Percentiles rank a stretch among this genome's conserved stretches.
Evolutionary conservation across 2,113 vertebrate species (phyloP).

Genomic region (Setophaga petechia): DNA sequence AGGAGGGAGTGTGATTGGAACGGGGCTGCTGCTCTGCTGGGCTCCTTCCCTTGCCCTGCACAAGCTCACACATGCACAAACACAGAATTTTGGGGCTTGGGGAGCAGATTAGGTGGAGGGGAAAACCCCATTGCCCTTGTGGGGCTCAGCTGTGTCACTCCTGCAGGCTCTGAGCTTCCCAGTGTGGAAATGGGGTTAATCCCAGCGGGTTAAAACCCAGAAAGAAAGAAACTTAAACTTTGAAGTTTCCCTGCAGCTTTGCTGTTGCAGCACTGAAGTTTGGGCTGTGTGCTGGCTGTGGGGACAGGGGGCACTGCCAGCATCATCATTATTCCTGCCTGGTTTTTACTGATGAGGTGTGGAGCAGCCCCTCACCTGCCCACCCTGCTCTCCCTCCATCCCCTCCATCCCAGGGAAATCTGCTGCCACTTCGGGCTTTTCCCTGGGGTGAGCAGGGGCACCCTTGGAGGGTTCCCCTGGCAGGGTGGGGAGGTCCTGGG

Average conservation of each 20-base stretch:
- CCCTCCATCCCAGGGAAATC: neutral
- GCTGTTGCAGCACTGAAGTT: accelerated
- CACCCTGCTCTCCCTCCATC: neutral
- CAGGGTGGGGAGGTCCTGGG: accelerated
- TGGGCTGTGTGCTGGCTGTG: neutral
- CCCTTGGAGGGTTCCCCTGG: no score
- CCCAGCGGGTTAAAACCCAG: neutral
- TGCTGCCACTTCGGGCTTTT: accelerated
- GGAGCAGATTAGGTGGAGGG: accelerated
- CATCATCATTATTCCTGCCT: neutral
- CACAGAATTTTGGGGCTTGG: neutral
- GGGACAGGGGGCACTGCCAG: neutral
- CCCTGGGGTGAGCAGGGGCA: neutral
- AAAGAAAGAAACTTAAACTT: no score
- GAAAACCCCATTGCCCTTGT: accelerated
- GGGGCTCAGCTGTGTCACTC: neutral
- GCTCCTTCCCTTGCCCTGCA: neutral
- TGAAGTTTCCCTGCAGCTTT: accelerated
- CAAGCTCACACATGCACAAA: neutral
- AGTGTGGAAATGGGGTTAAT: accelerated
- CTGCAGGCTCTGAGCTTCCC: neutral
- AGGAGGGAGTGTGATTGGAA: neutral
- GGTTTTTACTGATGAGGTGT: accelerated
- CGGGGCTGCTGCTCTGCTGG: neutral
- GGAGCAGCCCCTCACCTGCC: neutral